Conservation (phyloP, 2,797 vertebrate genomes). For the Paramormyrops hopkinsi region DNA sequence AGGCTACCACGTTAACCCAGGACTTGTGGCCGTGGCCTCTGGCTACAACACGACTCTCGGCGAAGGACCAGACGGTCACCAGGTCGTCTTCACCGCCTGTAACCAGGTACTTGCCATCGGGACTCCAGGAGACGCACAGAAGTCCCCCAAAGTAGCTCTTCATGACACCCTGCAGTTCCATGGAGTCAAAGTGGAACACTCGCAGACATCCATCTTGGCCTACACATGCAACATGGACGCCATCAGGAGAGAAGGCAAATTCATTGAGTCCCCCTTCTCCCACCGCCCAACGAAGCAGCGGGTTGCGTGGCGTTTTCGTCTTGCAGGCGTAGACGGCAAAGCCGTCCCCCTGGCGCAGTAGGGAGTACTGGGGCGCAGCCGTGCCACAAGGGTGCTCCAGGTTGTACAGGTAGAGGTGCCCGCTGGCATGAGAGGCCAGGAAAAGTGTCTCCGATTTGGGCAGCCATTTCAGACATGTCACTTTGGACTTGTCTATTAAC, state of each 20-base stretch:
- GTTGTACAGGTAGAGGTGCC: constrained; percentile 87
- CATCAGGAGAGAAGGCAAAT: constrained; percentile 84
- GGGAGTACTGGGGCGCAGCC: constrained; percentile 69
- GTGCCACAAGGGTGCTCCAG: constrained; percentile 74
- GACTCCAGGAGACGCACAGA: constrained; percentile 88
- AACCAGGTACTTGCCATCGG: constrained; percentile 81
- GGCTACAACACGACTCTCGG: constrained; percentile 79
- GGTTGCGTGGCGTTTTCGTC: constrained; percentile 78
- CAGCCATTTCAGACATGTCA: constrained; percentile 83
- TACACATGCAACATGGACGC: constrained; percentile 79
- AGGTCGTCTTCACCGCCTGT: constrained; percentile 84
- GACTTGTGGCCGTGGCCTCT: constrained; percentile 86
- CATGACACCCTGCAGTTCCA: constrained; percentile 86
- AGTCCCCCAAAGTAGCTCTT: constrained; percentile 88
- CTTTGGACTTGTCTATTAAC: constrained; percentile 86
- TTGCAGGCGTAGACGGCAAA: constrained; percentile 84
- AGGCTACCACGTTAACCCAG: constrained; percentile 88
- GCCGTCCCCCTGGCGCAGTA: constrained; percentile 78
- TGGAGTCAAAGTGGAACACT: constrained; percentile 86
- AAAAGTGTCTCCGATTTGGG: constrained; percentile 81
- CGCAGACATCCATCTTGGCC: constrained; percentile 83
- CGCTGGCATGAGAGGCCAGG: constrained; percentile 81
- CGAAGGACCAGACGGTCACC: constrained; percentile 86
- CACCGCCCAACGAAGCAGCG: constrained; percentile 81
- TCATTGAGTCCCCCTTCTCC: constrained; percentile 82